Base-by-base conservation (phyloP, 2,888 invertebrate species). In the Adineta ricciae region DNA sequence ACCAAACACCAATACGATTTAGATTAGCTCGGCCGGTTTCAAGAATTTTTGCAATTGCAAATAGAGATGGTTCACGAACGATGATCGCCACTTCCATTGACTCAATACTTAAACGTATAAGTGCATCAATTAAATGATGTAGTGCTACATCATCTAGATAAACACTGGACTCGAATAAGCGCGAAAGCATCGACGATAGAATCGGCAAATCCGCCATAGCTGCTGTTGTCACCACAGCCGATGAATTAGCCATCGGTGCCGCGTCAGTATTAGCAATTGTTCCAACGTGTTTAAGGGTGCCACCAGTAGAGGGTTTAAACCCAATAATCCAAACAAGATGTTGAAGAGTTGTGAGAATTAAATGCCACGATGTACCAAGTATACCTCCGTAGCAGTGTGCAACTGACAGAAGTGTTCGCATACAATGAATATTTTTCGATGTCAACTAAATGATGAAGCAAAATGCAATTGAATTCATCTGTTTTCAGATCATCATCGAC, bases 21-120 rank as follows among this genome's bases (percentile, higher is more conserved):
- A 98, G 93, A 91, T 98, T 98, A 0, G 96, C 96, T 86, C 97
- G 90, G 0, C 96, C 97, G 0, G 96, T 97, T 92, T 99, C 98
- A n/a, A 98, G 92, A n/a, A 98, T 92, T 90, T 98, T 98, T 5
- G 97, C 97, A 5, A 98, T 96, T 5, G 97, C 97, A 91, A 98
- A 98, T 85, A 97, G 91, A 0, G 97, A 97, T 0, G 97, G 97
- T 89, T 98, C 97, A 90, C 96, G 93, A 90, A 97, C 97, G 19
- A 95, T 94, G 90, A 96, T 96, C 0, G 97, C 97, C 86, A 97
- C 91, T 88, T 97, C 97, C 96, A 97, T 96, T 41, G 97, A 96
- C 90, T 99, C 98, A 87, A 95, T 94, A 0, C 96, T 96, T 36
- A 98, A 92, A 91, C 97, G 96, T 89, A 97, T 97, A 0, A 99